Evolutionary conservation across 2,888 invertebrate species (phyloP).

Genomic region (Choristoneura rosaceana): DNA sequence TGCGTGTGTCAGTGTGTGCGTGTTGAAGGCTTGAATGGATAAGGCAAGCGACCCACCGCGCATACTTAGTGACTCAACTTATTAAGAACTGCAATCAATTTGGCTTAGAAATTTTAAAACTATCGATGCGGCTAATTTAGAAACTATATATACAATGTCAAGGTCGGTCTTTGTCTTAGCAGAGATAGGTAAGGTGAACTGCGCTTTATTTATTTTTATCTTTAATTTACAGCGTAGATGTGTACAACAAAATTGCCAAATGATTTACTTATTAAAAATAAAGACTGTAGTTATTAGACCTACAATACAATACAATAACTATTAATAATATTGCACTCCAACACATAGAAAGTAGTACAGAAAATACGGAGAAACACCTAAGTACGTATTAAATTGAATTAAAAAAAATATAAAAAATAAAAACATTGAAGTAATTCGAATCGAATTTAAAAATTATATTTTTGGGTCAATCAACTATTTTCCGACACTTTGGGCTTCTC

Average conservation of each 20-base stretch:
- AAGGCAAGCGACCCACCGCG: slow-evolving; percentile 40
- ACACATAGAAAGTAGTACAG: too few species aligned
- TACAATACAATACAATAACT: too few species aligned
- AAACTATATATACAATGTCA: slow-evolving; percentile 18
- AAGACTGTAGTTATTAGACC: too few species aligned
- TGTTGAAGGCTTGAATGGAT: slow-evolving; percentile 54
- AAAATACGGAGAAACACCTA: too few species aligned
- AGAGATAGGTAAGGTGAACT: slow-evolving; percentile 15
- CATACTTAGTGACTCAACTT: slow-evolving; percentile 41
- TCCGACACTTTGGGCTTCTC: too few species aligned
- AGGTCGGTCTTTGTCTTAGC: slow-evolving; percentile 29
- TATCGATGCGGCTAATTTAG: slow-evolving; percentile 26
- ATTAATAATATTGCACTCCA: too few species aligned
- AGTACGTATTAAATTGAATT: too few species aligned
- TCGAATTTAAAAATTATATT: too few species aligned
- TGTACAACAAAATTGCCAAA: neutral
- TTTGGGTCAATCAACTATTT: too few species aligned
- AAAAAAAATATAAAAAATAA: too few species aligned
- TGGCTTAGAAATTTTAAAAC: slow-evolving; percentile 24
- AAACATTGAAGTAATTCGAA: too few species aligned
- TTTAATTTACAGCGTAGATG: neutral
- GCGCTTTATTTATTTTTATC: neutral
- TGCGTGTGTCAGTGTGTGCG: slow-evolving; percentile 50
- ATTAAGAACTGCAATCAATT: slow-evolving; percentile 37
- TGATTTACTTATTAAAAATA: neutral